These are phyloP conservation scores for Xylophagus ater DNA, from an alignment of 2,888 invertebrate genomes.

Conservation along the genomic window DNA sequence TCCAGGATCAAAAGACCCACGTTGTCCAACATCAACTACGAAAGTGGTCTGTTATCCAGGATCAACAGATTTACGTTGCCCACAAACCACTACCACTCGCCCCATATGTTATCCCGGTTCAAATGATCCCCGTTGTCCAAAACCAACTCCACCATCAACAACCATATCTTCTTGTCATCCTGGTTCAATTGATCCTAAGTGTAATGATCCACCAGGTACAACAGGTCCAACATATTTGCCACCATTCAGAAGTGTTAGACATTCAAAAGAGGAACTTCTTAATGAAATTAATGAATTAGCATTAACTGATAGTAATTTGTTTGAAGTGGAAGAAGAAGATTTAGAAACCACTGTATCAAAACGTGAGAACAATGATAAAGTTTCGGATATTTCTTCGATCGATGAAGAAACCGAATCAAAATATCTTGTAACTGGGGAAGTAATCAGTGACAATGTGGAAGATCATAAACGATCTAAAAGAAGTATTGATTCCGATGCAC, in stretches of 20 bases:
- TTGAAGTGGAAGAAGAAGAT: slow-evolving; percentile 13
- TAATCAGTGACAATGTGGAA: no score
- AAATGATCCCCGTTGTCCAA: slow-evolving; percentile 37
- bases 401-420: no score
- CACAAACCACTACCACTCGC: slow-evolving; percentile 18
- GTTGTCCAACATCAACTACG: slow-evolving; percentile 21
- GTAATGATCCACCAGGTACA: no score
- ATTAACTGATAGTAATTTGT: slow-evolving; percentile 23
- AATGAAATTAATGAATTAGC: slow-evolving; percentile 31
- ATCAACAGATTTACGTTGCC: slow-evolving; percentile 21
- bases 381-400: neutral
- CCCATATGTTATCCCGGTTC: slow-evolving; percentile 29
- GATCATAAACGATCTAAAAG: no score
- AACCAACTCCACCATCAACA: slow-evolving; percentile 33
- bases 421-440: no score
- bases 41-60: slow-evolving; percentile 20
- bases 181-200: no score
- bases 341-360: neutral
- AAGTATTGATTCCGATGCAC: neutral
- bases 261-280: slow-evolving; percentile 24
- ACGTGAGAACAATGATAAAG: neutral
- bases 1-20: slow-evolving; percentile 27
- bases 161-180: slow-evolving; percentile 14
- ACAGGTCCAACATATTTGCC: slow-evolving; percentile 33
- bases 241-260: slow-evolving; percentile 27